These are phyloP conservation scores for Drosophila pseudotakahashii DNA, from an alignment of 2,888 invertebrate genomes.

Conservation along the genomic window DNA sequence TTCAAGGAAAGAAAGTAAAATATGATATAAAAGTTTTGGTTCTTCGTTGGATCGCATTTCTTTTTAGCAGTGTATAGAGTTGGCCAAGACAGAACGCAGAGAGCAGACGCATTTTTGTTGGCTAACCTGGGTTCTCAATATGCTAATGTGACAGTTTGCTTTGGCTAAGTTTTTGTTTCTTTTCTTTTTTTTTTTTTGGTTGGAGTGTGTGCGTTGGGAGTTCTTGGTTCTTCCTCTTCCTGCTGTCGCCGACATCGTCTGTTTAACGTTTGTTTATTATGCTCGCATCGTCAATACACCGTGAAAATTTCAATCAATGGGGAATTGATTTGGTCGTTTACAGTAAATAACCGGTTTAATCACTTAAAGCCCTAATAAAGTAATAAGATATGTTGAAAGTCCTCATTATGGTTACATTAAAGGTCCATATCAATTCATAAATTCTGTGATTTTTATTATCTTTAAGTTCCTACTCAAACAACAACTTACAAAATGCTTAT, in stretches of 20 bases:
- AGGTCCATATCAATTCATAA: too few relatives aligned
- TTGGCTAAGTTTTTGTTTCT: slow-evolving; percentile 28
- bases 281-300: slow-evolving; percentile 70
- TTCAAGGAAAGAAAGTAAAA: too few relatives aligned
- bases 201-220: slow-evolving; percentile 40
- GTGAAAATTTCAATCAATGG: slow-evolving; percentile 63
- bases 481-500: background rate
- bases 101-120: slow-evolving; percentile 54
- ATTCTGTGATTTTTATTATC: too few relatives aligned
- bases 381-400: too few relatives aligned
- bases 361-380: background rate
- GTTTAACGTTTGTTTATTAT: slow-evolving; percentile 67
- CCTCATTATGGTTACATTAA: too few relatives aligned
- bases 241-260: slow-evolving; percentile 43
- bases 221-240: slow-evolving; percentile 34
- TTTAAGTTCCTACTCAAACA: background rate
- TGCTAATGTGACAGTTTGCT: slow-evolving; percentile 80
- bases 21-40: rapidly evolving
- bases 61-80: slow-evolving; percentile 16
- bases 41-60: too few relatives aligned
- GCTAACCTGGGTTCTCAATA: slow-evolving; percentile 67
- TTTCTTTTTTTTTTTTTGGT: slow-evolving; percentile 16
- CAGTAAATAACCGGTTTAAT: slow-evolving; percentile 31
- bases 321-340: slow-evolving; percentile 41
- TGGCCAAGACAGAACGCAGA: slow-evolving; percentile 49